Percentiles rank a stretch among this genome's conserved stretches.
These are phyloP conservation scores for Zaprionus obscuricornis DNA, from an alignment of 2,888 invertebrate genomes.

Conservation along the genomic window DNA sequence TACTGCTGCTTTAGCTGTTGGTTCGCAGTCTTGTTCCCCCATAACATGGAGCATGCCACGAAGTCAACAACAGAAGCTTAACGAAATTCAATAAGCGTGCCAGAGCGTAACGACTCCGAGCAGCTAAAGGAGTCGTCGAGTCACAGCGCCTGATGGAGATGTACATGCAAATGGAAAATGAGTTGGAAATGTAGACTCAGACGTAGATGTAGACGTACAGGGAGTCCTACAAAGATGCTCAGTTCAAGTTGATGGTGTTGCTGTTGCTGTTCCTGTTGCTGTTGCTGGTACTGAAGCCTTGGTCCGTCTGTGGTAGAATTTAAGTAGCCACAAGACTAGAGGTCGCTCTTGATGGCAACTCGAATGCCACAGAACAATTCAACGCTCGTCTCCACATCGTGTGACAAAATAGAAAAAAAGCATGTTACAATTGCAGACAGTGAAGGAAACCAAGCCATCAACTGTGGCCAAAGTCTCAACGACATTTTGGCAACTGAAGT, in stretches of 20 bases:
- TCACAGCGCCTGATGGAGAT: conserved; percentile 19
- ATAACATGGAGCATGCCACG: conserved; percentile 16
- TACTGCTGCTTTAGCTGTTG: conserved; percentile 70
- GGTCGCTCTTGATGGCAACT: no score
- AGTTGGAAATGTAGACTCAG: not conserved
- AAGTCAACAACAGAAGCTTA: conserved; percentile 49
- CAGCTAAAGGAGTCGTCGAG: conserved; percentile 1
- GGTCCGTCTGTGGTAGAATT: no score
- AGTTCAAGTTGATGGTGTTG: no score
- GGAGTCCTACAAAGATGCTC: no score
- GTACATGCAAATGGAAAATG: conserved; percentile 6
- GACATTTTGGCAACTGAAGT: conserved; percentile 62
- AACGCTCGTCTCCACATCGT: not conserved
- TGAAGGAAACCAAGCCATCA: conserved; percentile 47
- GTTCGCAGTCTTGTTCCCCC: conserved; percentile 70
- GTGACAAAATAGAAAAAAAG: conserved; percentile 15
- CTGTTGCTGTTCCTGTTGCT: no score
- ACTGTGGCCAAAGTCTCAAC: conserved; percentile 53
- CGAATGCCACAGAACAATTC: no score
- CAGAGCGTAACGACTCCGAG: conserved; percentile 53
- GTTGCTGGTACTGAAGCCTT: no score
- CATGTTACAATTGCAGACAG: conserved; percentile 55
- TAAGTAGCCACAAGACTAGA: no score
- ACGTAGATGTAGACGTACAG: no score
- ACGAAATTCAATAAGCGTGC: conserved; percentile 68